Evolutionary conservation across 2,888 invertebrate species (phyloP).

Genomic region (Acrobasis suavella): DNA sequence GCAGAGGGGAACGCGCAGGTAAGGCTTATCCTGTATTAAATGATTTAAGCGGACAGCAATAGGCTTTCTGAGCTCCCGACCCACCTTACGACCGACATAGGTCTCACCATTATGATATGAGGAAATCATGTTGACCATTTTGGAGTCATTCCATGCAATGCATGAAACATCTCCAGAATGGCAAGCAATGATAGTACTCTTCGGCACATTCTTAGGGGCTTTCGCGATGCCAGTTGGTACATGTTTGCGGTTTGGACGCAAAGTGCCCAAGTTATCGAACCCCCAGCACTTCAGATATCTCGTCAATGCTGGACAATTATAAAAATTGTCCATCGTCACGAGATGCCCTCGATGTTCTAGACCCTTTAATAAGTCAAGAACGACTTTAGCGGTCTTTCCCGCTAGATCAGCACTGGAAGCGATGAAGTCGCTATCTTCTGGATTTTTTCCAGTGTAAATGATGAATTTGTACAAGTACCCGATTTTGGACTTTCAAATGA

Average conservation of each 20-base stretch:
- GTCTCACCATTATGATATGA: conserved; percentile 22
- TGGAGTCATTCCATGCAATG: conserved; percentile 30
- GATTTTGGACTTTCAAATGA: too few relatives aligned
- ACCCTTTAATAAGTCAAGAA: conserved; percentile 22
- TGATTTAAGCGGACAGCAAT: background rate
- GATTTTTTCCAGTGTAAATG: too few relatives aligned
- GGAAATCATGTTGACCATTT: conserved; percentile 29
- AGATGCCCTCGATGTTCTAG: conserved; percentile 30
- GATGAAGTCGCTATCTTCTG: too few relatives aligned
- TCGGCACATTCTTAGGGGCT: conserved; percentile 6
- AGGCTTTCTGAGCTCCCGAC: conserved; percentile 4
- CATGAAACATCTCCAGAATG: conserved; percentile 33
- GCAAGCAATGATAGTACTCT: conserved; percentile 22
- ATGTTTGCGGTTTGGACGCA: conserved; percentile 14
- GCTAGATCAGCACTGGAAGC: too few relatives aligned
- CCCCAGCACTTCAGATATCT: conserved; percentile 22
- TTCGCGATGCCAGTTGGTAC: conserved; percentile 1
- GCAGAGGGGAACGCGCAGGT: too few relatives aligned
- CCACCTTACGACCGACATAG: conserved; percentile 8
- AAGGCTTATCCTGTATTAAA: too few relatives aligned
- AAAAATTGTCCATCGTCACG: conserved; percentile 16
- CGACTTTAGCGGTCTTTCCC: too few relatives aligned
- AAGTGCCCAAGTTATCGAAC: conserved; percentile 16
- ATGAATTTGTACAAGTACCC: too few relatives aligned
- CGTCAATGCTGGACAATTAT: conserved; percentile 23